These are phyloP conservation scores for Fragum whitleyi DNA, from an alignment of 2,888 invertebrate genomes.

Conservation along the genomic window DNA sequence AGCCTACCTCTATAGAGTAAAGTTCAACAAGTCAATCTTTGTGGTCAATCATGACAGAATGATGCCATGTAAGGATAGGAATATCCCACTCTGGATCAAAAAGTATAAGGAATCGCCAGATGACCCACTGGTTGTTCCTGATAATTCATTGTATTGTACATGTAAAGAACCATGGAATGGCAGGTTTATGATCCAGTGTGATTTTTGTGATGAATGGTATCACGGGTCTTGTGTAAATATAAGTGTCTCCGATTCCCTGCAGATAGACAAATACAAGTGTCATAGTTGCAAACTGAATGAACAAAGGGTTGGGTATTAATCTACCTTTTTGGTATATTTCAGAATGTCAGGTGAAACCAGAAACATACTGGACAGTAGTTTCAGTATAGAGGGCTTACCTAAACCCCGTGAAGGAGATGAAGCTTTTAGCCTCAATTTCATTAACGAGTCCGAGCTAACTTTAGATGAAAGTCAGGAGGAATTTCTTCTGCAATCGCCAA, in stretches of 20 bases:
- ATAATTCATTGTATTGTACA: too few species aligned
- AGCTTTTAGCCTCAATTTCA: not conserved
- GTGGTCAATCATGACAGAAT: conserved; percentile 40
- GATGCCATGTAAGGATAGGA: too few species aligned
- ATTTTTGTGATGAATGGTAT: too few species aligned
- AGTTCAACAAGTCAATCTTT: conserved; percentile 27
- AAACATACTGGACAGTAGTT: too few species aligned
- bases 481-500: not conserved
- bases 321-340: not conserved
- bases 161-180: too few species aligned
- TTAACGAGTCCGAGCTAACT: not conserved
- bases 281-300: not conserved
- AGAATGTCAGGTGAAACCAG: not conserved
- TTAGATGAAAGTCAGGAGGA: not conserved
- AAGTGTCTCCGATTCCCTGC: not conserved
- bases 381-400: not conserved
- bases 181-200: too few species aligned
- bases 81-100: too few species aligned
- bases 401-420: too few species aligned
- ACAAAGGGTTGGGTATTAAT: not conserved
- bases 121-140: too few species aligned
- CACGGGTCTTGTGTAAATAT: too few species aligned
- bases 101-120: too few species aligned
- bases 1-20: conserved; percentile 15
- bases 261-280: conserved; percentile 13